A percentile compares a stretch with the other conserved stretches of the same genome.
These are phyloP conservation scores for Suncus etruscus DNA, from an alignment of 2,113 vertebrate species.

Conservation along the genomic window DNA sequence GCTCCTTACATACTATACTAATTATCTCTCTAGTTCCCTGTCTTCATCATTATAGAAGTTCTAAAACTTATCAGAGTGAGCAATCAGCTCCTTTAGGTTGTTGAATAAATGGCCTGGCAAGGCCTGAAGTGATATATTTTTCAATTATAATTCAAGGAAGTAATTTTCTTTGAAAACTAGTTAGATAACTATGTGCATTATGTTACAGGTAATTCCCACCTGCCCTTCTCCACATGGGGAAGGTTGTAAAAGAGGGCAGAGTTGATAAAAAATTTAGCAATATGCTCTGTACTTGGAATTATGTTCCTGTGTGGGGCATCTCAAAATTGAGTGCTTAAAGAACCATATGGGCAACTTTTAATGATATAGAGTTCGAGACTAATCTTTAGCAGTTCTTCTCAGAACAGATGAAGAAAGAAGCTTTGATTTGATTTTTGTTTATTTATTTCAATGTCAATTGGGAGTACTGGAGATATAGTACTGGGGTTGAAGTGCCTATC, in stretches of 20 bases:
- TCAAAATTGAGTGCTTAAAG: background rate
- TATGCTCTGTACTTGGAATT: background rate
- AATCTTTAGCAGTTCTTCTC: background rate
- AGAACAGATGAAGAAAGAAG: background rate
- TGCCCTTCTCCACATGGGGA: background rate
- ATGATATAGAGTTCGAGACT: background rate
- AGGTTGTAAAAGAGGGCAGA: background rate
- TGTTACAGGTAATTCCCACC: background rate
- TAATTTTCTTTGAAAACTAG: background rate
- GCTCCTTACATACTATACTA: too few species aligned
- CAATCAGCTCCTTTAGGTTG: background rate
- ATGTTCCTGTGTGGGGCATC: background rate
- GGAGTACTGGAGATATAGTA: too few species aligned
- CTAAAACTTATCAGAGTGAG: conserved; percentile 10
- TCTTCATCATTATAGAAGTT: background rate
- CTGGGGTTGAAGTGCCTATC: too few species aligned
- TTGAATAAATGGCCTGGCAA: background rate
- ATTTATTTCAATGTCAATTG: too few species aligned
- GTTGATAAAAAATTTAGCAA: background rate
- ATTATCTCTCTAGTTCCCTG: background rate
- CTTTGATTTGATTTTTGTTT: too few species aligned
- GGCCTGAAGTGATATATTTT: background rate
- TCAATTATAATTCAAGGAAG: background rate
- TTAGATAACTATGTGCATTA: background rate
- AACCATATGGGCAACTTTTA: background rate